These are phyloP conservation scores for Maconellicoccus hirsutus DNA, from an alignment of 1,140 invertebrate species.

Conservation along the genomic window DNA sequence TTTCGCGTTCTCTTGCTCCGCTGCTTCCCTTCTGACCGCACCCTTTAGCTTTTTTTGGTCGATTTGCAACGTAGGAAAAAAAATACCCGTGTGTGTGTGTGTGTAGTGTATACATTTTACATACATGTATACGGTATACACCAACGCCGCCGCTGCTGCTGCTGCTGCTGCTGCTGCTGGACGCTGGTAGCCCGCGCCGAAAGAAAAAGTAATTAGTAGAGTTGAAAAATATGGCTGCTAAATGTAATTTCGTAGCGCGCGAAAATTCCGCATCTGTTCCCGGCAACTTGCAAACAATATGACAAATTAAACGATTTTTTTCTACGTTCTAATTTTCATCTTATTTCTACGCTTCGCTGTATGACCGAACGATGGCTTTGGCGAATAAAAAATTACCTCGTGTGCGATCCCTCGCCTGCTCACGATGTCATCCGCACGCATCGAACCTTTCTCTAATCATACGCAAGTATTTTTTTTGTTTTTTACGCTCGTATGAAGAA, in stretches of 20 bases:
- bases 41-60: not conserved
- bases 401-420: too few species aligned
- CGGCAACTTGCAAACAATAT: constrained; percentile 18
- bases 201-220: constrained; percentile 16
- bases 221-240: constrained; percentile 19
- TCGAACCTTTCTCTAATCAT: too few species aligned
- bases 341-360: not conserved
- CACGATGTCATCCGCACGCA: too few species aligned
- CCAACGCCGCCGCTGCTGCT: too few species aligned
- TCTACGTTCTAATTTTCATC: not conserved
- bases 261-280: constrained; percentile 12
- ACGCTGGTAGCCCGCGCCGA: too few species aligned
- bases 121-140: too few species aligned
- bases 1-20: not conserved
- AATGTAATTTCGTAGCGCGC: not conserved
- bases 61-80: not conserved
- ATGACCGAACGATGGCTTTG: too few species aligned
- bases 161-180: too few species aligned
- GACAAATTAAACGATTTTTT: constrained; percentile 17
- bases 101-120: too few species aligned
- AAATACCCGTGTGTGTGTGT: not conserved
- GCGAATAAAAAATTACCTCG: too few species aligned
- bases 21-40: not conserved
- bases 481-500: too few species aligned
- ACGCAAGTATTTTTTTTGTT: too few species aligned